Percentiles rank a stretch among this genome's conserved stretches.
Conservation (phyloP, 2,888 invertebrate species). For the Notocelia uddmanniana region DNA sequence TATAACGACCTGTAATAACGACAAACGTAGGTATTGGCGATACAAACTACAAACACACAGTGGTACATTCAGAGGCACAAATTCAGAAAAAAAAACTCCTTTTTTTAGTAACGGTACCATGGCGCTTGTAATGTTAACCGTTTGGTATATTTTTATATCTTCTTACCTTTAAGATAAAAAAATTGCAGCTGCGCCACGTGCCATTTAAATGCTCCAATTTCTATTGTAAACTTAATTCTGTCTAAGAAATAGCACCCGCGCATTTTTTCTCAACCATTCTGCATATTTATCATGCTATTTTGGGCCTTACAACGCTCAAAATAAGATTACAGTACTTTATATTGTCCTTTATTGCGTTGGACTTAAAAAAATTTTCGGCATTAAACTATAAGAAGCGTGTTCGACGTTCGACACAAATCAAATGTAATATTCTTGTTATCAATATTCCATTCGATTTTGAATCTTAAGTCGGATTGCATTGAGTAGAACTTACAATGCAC, state of each 20-base stretch:
- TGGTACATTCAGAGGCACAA: not conserved
- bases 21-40: too few relatives aligned
- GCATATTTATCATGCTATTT: not conserved
- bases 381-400: slow-evolving; percentile 4
- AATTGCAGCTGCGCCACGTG: slow-evolving; percentile 65
- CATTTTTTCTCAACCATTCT: slow-evolving; percentile 41
- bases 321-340: not conserved
- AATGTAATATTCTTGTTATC: not conserved
- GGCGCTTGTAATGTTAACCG: not conserved
- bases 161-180: slow-evolving; percentile 48
- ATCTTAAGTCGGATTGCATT: not conserved
- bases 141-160: slow-evolving; percentile 14
- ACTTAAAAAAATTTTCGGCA: slow-evolving; percentile 10
- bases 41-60: not conserved
- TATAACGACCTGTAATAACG: too few relatives aligned
- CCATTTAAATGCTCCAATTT: slow-evolving; percentile 62
- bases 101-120: not conserved
- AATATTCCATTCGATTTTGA: not conserved
- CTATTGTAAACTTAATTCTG: slow-evolving; percentile 47
- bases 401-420: not conserved
- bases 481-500: not conserved
- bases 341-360: not conserved
- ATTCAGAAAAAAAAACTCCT: not conserved
- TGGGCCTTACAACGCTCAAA: not conserved
- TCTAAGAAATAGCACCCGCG: slow-evolving; percentile 50